These are phyloP conservation scores for Cyclopterus lumpus DNA, from an alignment of 2,797 vertebrate species.

Conservation along the genomic window DNA sequence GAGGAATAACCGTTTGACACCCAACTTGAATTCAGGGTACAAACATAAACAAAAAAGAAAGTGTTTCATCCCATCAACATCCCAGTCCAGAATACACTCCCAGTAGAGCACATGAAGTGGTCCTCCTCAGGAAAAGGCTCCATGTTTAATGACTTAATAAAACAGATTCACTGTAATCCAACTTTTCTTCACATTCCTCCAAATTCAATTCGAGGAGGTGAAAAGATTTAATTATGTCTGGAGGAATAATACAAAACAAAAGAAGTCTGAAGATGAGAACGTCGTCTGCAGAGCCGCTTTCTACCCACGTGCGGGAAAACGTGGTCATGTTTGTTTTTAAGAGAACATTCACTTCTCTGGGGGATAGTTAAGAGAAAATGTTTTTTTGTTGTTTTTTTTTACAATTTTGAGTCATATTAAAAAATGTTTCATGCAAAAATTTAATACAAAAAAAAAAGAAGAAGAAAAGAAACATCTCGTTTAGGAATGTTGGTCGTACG, in stretches of 20 bases:
- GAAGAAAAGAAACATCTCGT: background rate
- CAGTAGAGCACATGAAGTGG: background rate
- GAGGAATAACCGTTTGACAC: background rate
- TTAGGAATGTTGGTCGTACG: background rate
- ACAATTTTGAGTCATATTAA: background rate
- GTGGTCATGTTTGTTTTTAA: background rate
- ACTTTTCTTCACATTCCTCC: background rate
- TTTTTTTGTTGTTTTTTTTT: no score
- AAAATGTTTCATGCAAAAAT: background rate
- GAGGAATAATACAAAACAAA: background rate
- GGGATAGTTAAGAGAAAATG: no score
- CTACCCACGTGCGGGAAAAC: background rate
- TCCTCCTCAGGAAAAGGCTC: background rate
- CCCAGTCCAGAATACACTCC: background rate
- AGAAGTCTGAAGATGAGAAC: background rate
- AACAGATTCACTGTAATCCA: background rate
- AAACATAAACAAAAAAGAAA: background rate
- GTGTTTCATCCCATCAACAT: background rate
- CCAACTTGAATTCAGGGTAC: background rate
- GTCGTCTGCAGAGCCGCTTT: background rate
- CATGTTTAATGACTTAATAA: background rate
- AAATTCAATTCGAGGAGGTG: background rate
- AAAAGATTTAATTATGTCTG: background rate
- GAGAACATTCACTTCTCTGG: background rate
- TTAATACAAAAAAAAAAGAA: background rate